Evolutionary conservation across 2,888 invertebrate species (phyloP), one percentile per base, ranked within the genome.

Genomic region (Plagiodera versicolora): DNA sequence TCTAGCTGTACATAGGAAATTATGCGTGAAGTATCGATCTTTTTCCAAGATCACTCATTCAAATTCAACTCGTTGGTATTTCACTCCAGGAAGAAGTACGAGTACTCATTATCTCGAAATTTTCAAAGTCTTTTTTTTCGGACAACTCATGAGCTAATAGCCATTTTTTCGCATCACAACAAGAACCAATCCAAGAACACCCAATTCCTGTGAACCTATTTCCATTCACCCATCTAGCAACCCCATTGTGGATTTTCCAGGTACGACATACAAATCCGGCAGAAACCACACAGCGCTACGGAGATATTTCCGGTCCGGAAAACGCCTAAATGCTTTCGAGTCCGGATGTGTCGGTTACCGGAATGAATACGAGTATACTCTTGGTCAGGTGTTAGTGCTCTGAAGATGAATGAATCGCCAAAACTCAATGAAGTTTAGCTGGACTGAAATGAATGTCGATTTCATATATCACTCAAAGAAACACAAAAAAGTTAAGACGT

Each of bases 271-370:
- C 39, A 39, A 52, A 39, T 52, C 52, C 52, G 53, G 44, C 14
- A 14, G 39, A 53, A 74, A 75, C 76, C 75, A 67, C 75, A 75
- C 50, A 55, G 47, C 51, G 70, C 73, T 75, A 72, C 74, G 72
- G 71, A 72, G 75, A 76, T 76, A 73, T 75, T 75, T 76, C 75
- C 75, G 70, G 68, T 64, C 76, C 76, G 77, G 77, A 78, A 77
- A 75, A 75, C 72, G 71, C 68, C 74, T 76, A 76, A 77, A 77
- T 75, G 75, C 75, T 76, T 72, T 70, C 71, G 75, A 75, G 76
- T 75, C 75, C 77, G 77, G 77, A 77, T 74, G 71, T 70, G 74
- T 72, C 72, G 72, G 73, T 71, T 67, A 75, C 77, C 76, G 75
- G 76, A 76, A 77, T 77, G 76, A 77, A 77, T 75, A 75, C 73